A percentile compares a stretch with the other conserved stretches of the same genome.
Conservation (phyloP, 2,113 vertebrate genomes). For the Falcunculus frontatus region DNA sequence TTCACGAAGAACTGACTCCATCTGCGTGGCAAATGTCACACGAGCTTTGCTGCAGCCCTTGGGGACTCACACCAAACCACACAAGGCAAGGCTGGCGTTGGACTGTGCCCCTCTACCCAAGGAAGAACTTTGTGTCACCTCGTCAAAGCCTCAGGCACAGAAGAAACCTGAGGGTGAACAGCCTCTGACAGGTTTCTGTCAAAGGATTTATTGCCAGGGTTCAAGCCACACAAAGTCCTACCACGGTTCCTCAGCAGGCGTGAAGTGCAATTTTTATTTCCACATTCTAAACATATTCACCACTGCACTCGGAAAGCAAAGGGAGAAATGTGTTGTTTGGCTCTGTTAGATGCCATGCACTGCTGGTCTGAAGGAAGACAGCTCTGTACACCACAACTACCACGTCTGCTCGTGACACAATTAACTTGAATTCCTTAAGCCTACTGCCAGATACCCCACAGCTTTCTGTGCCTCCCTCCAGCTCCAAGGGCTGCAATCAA, state of each 20-base stretch:
- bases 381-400: fast-evolving
- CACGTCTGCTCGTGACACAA: fast-evolving
- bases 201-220: background rate
- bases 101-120: background rate
- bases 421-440: background rate
- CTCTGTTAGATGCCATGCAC: background rate
- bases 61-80: background rate
- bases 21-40: background rate
- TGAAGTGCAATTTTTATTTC: background rate
- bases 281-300: background rate
- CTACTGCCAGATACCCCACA: background rate
- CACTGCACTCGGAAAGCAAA: background rate
- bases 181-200: background rate
- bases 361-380: background rate
- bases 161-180: background rate
- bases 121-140: background rate
- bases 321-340: fast-evolving
- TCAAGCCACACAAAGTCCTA: background rate
- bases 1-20: background rate
- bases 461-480: background rate
- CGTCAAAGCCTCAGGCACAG: background rate
- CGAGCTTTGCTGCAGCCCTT: background rate
- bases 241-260: fast-evolving
- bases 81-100: fast-evolving
- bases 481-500: background rate